Percentiles rank a stretch among this genome's conserved stretches.
Evolutionary conservation across 1,140 invertebrate genomes (phyloP).

Genomic region (Apis dorsata): DNA sequence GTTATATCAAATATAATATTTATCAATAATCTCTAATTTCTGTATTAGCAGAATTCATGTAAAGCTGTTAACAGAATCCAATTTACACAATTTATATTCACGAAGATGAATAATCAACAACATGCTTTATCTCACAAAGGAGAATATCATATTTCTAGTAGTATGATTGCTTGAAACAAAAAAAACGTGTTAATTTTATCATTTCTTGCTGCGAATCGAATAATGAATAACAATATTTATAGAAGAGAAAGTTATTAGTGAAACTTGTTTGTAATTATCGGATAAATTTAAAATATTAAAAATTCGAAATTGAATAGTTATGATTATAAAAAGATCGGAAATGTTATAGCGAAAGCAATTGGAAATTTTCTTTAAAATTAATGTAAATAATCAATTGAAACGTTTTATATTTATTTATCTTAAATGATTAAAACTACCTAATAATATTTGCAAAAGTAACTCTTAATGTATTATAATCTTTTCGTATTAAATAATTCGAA

Average conservation of each 20-base stretch:
- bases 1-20: too few species aligned
- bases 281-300: neutral
- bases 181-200: neutral
- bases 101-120: neutral
- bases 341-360: neutral
- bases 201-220: neutral
- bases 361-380: neutral
- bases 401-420: neutral
- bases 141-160: neutral
- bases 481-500: neutral
- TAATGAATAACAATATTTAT: neutral
- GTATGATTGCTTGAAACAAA: neutral
- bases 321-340: neutral
- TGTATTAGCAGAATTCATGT: slow-evolving; percentile 37
- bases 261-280: neutral
- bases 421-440: neutral
- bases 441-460: neutral
- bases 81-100: neutral
- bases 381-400: neutral
- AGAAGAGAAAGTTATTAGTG: neutral
- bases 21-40: slow-evolving; percentile 18
- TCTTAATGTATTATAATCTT: neutral
- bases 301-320: neutral
- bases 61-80: neutral
- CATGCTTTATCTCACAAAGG: neutral